These are phyloP conservation scores for Euclidia mi DNA, from an alignment of 2,888 invertebrate genomes.

Conservation along the genomic window DNA sequence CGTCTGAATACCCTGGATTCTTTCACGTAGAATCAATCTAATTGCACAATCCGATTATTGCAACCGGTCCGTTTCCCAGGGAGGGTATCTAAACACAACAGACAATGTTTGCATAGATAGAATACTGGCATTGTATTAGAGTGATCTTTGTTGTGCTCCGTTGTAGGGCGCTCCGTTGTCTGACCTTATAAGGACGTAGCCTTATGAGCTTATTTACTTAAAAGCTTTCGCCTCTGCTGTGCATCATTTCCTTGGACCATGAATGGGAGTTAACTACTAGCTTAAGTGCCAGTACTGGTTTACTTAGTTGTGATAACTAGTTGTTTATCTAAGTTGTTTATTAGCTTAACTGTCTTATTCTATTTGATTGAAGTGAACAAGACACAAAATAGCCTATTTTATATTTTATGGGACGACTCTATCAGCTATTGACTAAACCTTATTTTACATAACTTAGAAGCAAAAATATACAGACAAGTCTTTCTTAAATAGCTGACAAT, in stretches of 20 bases:
- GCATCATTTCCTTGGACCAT: slow-evolving; percentile 39
- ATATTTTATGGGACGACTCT: too few species aligned
- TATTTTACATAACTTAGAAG: too few species aligned
- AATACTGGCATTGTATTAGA: slow-evolving; percentile 5
- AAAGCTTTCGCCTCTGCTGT: slow-evolving; percentile 44
- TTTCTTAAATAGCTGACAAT: too few species aligned
- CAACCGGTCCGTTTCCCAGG: not conserved
- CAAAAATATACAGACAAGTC: too few species aligned
- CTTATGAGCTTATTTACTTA: slow-evolving; percentile 47
- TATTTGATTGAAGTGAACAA: too few species aligned
- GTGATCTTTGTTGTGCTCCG: slow-evolving; percentile 19
- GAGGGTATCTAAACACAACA: not conserved
- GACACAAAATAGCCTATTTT: too few species aligned
- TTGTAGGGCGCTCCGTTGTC: slow-evolving; percentile 18
- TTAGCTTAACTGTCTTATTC: too few species aligned
- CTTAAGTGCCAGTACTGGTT: slow-evolving; percentile 31
- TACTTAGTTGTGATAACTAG: slow-evolving; percentile 27
- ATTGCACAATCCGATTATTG: not conserved
- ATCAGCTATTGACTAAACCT: too few species aligned
- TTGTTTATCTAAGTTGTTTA: slow-evolving; percentile 11
- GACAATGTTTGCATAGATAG: not conserved
- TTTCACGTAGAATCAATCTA: too few species aligned
- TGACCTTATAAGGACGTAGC: slow-evolving; percentile 37
- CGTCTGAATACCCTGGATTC: too few species aligned
- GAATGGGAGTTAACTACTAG: slow-evolving; percentile 36